Base-by-base conservation (phyloP, 2,888 invertebrate species). In the Furcula furcula region DNA sequence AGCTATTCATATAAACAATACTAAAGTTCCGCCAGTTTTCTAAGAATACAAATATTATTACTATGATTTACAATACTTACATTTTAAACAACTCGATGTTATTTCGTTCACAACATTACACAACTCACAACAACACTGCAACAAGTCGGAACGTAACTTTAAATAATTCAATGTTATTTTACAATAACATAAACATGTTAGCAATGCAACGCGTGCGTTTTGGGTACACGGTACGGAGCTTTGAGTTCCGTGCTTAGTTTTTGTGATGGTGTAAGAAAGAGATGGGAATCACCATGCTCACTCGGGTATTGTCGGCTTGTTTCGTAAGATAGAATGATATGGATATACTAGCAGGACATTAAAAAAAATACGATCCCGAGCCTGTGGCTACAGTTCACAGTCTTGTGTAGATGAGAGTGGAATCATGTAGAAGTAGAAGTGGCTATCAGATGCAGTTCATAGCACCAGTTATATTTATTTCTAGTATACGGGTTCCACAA, bases 221-320 rank as follows among this genome's bases (percentile, higher is more conserved):
- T 37, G 33, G 38, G 51, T 40, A 48, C 51, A 67, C 62, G 45
- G 48, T 59, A 63, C 57, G 57, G 62, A 48, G 59, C 55, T 48
- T 36, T 48, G 46, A 62, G 69, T 69, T 71, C 68, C 55, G 58
- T 71, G 73, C 69, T 68, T 68, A 51, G 78, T 78, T 83, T 82
- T 80, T 75, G 75, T 76, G 65, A 58, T 68, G 62, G 69, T 40
- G 76, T 48, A 50, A 63, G 80, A 86, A 72, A 46, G 77, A 75
- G 85, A 86, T 51, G 41, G 71, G 66, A 80, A 80, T 76, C 73
- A 76, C 77, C 77, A 77, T 76, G 66, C 74, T 66, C 68, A 68
- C 78, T 87, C 87, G 87, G 76, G 31, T 42, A 46, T 48, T 56
- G 54, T 84, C 87, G 87, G 76, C 46, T 46, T 36, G 50, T 72